Base-by-base conservation (phyloP, 2,113 vertebrate species). In the Eubucco bourcierii region DNA sequence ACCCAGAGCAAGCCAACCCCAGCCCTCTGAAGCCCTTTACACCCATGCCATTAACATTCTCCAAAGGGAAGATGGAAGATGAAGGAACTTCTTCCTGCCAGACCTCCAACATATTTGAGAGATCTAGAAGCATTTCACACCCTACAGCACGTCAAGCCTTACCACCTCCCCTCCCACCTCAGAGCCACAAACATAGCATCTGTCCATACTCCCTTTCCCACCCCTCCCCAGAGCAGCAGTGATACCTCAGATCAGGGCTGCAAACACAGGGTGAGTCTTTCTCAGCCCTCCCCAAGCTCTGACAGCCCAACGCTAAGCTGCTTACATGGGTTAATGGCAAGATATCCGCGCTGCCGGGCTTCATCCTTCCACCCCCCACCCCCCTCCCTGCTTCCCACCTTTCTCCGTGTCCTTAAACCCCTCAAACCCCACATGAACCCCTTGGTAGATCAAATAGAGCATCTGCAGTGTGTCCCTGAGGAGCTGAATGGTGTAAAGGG, bases 261-360 rank as follows among this genome's bases (percentile, higher is more conserved):
- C 39, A 19, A 18, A 75, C 80, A 4, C 33, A 25, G 34, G 75
- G 47, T 5, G 21, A 12, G 5, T 25, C 81, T 80, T 47, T 47
- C 52, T 20, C 88, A 28, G 33, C 18, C 85, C 83, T 56, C 58
- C 63, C 74, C 64, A 3, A 60, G 88, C 56, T 9, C 91, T 15
- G 74, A 34, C 86, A 70, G 86, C 10, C 64, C 10, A 44, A 37
- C 1, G 13, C 77, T 87, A 94, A 97, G 96, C 95, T 63, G 95
- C 95, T 95, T 95, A 96, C 81, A 18, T 3, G 83, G 60, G 90
- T 81, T 92, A 34, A 61, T 29, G 65, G 61, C 61, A 60, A 85
- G 19, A 56, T 7, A 65, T 20, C 90, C 31, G 2, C 2, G 39
- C 85, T n/a, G 60, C 29, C 17, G 78, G 74, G 64, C 33, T 24